A percentile compares a stretch with the other conserved stretches of the same genome.
Evolutionary conservation across 2,888 invertebrate species (phyloP).

Genomic region (Trichopria drosophilae): DNA sequence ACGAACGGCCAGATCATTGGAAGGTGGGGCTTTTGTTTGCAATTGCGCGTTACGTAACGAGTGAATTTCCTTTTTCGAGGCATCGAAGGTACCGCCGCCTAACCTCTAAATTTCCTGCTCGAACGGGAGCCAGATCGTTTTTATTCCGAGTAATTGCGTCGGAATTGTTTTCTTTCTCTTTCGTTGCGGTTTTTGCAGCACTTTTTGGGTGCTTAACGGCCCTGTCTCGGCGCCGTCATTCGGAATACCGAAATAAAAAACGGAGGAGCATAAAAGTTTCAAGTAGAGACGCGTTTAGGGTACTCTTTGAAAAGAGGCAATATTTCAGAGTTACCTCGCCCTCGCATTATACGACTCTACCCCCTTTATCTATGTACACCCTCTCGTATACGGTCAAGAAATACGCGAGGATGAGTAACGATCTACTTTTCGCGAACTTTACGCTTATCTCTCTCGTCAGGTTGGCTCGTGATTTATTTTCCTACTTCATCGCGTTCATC

Average conservation of each 20-base stretch:
- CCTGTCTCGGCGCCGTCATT: conserved; percentile 3
- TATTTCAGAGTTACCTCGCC: conserved; percentile 47
- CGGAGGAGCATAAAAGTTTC: conserved; percentile 41
- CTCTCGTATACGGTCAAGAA: too few species aligned
- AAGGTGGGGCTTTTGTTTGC: too few species aligned
- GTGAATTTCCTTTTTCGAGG: conserved; percentile 5
- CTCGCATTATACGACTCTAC: neutral
- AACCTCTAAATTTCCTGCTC: too few species aligned
- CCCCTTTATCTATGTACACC: too few species aligned
- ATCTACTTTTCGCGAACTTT: too few species aligned
- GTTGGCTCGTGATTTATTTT: too few species aligned
- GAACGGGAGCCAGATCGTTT: too few species aligned
- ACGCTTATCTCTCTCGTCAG: too few species aligned
- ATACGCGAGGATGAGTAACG: too few species aligned
- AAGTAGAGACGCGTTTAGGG: conserved; percentile 38
- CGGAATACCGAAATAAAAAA: conserved; percentile 29
- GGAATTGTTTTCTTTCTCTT: neutral
- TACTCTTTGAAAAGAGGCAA: conserved; percentile 38
- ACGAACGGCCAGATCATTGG: conserved; percentile 40
- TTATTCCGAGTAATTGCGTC: neutral
- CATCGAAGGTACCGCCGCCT: too few species aligned
- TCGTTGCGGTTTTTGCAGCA: neutral
- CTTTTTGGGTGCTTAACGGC: neutral
- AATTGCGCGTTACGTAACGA: too few species aligned
- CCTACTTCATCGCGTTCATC: too few species aligned